phyloP scores from a whole-genome alignment of 2,113 vertebrate species.

The Nannospalax galili region DNA sequence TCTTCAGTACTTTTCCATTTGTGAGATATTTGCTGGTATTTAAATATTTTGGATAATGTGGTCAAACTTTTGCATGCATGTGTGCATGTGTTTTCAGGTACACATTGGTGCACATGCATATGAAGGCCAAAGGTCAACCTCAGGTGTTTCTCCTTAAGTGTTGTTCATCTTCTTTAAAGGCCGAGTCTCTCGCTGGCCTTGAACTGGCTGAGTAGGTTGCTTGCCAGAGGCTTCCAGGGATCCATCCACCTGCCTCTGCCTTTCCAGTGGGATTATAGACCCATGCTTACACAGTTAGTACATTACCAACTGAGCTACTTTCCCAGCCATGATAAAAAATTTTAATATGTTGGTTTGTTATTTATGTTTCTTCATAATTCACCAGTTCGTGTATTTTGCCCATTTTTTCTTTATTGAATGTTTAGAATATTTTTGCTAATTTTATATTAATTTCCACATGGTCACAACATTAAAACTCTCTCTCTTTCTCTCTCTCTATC shows the following conservation, averaged over 20 bases:
- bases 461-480: not conserved
- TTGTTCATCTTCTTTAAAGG: not conserved
- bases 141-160: not conserved
- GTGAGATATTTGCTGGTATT: not conserved
- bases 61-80: not conserved
- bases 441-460: not conserved
- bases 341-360: not conserved
- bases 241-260: not conserved
- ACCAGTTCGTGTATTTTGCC: not conserved
- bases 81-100: not conserved
- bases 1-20: not conserved
- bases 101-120: not conserved
- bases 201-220: not conserved
- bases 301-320: not conserved
- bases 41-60: not conserved
- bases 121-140: not conserved
- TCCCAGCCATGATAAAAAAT: not conserved
- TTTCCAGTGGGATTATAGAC: not conserved
- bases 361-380: conserved; percentile 20
- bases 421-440: not conserved
- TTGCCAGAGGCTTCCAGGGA: no score
- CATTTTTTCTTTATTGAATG: not conserved
- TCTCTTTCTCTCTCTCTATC: no score
- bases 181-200: not conserved
- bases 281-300: no score